Evolutionary conservation across 2,113 vertebrate species (phyloP).

Genomic region (Lepus europaeus): DNA sequence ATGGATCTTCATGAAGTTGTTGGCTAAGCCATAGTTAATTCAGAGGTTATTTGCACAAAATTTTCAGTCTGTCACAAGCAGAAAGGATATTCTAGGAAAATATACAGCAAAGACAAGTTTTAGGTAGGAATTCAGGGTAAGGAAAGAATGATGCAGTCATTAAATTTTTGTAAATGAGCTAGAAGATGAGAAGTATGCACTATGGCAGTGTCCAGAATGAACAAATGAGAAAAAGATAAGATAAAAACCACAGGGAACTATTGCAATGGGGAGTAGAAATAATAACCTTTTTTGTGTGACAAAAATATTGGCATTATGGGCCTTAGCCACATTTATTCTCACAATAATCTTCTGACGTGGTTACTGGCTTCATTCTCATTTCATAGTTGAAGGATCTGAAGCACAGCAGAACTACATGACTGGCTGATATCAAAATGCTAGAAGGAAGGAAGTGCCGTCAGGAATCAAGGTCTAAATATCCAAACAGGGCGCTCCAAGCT

Average conservation of each 20-base stretch:
- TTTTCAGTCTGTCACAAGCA: background rate
- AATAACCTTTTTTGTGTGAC: background rate
- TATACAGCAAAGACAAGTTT: background rate
- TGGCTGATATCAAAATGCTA: background rate
- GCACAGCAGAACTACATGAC: background rate
- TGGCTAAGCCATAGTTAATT: background rate
- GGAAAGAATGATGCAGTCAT: background rate
- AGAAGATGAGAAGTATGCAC: background rate
- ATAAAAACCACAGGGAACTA: background rate
- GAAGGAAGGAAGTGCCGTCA: background rate
- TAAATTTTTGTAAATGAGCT: background rate
- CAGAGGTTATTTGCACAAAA: background rate
- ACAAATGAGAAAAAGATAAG: background rate
- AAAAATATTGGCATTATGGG: background rate
- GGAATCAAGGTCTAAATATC: background rate
- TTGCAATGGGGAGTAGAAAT: background rate
- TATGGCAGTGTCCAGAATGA: background rate
- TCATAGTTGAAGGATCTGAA: background rate
- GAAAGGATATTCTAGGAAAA: background rate
- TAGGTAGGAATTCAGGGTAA: background rate
- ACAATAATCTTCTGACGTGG: background rate
- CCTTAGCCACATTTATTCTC: background rate
- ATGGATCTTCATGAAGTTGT: background rate
- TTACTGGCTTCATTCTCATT: background rate
- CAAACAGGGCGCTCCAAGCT: background rate